Evolutionary conservation across 2,113 vertebrate genomes (phyloP), one percentile per base, ranked within the genome.

Genomic region (Heterotilapia buettikoferi): DNA sequence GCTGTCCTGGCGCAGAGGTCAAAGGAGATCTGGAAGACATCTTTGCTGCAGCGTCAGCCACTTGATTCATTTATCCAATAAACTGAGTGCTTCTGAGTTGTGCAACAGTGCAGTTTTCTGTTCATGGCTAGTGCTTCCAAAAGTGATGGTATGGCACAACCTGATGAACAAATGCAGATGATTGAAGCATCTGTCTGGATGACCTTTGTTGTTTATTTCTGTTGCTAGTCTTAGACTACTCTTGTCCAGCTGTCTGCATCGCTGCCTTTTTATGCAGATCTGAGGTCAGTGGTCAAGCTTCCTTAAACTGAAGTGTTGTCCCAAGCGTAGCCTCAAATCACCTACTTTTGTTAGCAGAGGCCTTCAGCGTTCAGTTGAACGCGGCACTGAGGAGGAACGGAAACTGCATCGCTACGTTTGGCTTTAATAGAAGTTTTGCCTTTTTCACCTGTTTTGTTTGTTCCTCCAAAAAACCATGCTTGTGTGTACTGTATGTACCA

Each of bases 401-500:
- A 66, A 68, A 68, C 38, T 21, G n/a, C 59, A 11, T 85, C 76
- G 16, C 81, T 53, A 26, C 4, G 7, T 88, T 85, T 83, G 86
- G 92, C 89, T 94, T 92, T 93, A 84, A 92, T 82, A 73, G 16
- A 47, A 26, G 63, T 78, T 59, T 86, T 57, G 80, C 56, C 56
- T 57, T 80, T 53, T 40, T 21, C 71, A 82, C 36, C 84, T 24
- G 31, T 47, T 78, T 84, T 86, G 53, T 88, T 84, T 16, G 47
- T 90, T 90, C 80, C 36, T 86, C 71, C 85, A 80, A 88, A 87
- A 90, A 92, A 78, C n/a, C 63, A 36, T 68, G 36, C 63, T 89
- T 40, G 88, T 92, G 88, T 88, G 83, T 92, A 53, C 73, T 68
- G 79, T 91, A 57, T 71, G 82, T 93, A 90, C 93, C 82, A 86